Evolutionary conservation across 2,797 vertebrate species (phyloP).

Genomic region (Prionace glauca): DNA sequence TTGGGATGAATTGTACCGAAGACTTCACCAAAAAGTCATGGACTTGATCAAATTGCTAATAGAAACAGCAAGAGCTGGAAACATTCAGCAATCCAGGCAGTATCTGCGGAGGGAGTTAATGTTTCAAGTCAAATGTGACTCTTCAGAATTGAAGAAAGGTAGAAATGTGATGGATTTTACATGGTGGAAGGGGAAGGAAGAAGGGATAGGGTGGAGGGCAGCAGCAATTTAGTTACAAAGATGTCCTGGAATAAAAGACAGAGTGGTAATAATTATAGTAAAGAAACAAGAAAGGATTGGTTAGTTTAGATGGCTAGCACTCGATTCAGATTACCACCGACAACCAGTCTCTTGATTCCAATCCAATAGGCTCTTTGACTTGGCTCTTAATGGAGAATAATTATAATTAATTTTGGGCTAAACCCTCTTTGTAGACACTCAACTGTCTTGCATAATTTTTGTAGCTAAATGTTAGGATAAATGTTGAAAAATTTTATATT

Average conservation of each 20-base stretch:
- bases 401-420: not conserved
- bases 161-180: not conserved
- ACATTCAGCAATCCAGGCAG: not conserved
- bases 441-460: not conserved
- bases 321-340: not conserved
- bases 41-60: not conserved
- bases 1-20: not conserved
- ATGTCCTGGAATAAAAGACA: not conserved
- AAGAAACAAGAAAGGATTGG: too few relatives aligned
- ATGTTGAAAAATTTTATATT: not conserved
- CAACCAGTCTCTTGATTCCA: not conserved
- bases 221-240: not conserved
- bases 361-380: not conserved
- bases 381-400: not conserved
- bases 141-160: not conserved
- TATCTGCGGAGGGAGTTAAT: not conserved
- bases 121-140: not conserved
- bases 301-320: not conserved
- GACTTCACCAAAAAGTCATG: not conserved
- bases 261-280: not conserved
- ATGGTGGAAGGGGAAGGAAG: not conserved
- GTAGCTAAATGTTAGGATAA: not conserved
- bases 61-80: not conserved
- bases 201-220: not conserved
- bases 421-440: not conserved